These are phyloP conservation scores for Lepidocolaptes lacrymiger DNA, from an alignment of 2,797 vertebrate genomes.

Conservation along the genomic window DNA sequence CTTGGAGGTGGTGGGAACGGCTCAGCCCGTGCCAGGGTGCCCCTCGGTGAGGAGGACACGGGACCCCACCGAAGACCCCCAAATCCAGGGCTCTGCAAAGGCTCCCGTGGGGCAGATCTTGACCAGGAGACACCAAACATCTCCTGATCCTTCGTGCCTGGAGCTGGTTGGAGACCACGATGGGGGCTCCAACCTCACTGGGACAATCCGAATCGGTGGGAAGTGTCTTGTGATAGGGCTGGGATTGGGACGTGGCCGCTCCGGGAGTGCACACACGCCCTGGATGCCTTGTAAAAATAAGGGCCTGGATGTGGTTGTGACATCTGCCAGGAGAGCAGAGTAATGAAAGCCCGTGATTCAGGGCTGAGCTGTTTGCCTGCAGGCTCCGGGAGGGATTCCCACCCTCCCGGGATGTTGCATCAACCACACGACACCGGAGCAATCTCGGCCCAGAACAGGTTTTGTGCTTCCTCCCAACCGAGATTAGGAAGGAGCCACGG, in stretches of 20 bases:
- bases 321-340: not conserved
- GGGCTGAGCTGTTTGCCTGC: slow-evolving; percentile 33
- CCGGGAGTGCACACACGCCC: not conserved
- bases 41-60: not conserved
- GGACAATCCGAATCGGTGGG: not conserved
- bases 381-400: slow-evolving; percentile 13
- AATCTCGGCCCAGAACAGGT: not conserved
- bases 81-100: accelerated
- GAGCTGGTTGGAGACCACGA: not conserved
- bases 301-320: not conserved
- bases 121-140: accelerated
- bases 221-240: not conserved
- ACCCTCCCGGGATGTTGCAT: slow-evolving; percentile 11
- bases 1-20: not conserved
- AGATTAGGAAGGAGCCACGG: not conserved
- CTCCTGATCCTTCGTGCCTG: accelerated
- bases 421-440: not conserved
- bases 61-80: too few relatives aligned
- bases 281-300: slow-evolving; percentile 25
- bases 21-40: not conserved
- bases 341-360: slow-evolving; percentile 22
- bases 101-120: accelerated
- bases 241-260: not conserved
- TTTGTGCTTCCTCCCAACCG: not conserved
- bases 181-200: accelerated